These are phyloP conservation scores for Scalopus aquaticus DNA, from an alignment of 2,113 vertebrate species.

Conservation along the genomic window DNA sequence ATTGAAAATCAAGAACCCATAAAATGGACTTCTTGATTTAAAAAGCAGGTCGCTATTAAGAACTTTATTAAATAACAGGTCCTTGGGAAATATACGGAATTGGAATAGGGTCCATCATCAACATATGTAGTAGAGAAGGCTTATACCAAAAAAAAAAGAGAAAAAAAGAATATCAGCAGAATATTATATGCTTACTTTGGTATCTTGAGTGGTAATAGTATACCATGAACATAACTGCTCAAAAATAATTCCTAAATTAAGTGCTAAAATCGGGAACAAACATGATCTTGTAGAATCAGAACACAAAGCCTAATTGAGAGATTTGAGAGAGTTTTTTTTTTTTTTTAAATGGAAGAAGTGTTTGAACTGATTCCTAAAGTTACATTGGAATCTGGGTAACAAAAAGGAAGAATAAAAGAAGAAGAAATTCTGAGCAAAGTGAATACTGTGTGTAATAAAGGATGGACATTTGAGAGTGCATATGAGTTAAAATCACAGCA, in stretches of 20 bases:
- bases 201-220: background rate
- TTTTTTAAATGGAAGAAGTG: background rate
- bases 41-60: background rate
- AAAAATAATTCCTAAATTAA: background rate
- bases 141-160: background rate
- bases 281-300: background rate
- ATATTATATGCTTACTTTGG: background rate
- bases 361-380: background rate
- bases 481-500: background rate
- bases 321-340: background rate
- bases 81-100: background rate
- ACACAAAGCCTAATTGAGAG: background rate
- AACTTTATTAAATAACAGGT: background rate
- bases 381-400: background rate
- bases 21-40: background rate
- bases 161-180: background rate
- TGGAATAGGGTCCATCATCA: background rate
- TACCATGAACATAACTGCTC: background rate
- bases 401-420: background rate
- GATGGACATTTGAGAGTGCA: background rate
- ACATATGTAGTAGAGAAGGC: background rate
- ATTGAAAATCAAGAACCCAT: background rate
- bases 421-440: background rate
- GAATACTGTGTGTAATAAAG: background rate
- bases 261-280: background rate